These are phyloP conservation scores for Diuraphis noxia DNA, from an alignment of 1,140 invertebrate genomes.

Conservation along the genomic window DNA sequence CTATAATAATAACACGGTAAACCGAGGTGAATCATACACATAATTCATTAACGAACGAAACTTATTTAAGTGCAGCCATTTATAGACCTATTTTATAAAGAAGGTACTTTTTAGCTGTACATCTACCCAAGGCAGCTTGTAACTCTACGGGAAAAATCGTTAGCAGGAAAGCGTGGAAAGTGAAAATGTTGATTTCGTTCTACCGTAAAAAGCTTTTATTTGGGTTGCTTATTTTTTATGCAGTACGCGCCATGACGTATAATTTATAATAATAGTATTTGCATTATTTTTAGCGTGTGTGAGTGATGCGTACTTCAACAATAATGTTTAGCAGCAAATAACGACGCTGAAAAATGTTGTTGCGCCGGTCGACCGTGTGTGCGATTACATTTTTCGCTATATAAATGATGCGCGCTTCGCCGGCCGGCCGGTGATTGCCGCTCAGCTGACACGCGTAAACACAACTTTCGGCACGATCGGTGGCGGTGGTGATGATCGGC, in stretches of 20 bases:
- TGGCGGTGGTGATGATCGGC: not conserved
- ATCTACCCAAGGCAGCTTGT: no score
- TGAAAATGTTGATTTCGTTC: not conserved
- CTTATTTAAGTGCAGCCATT: no score
- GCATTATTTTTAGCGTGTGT: not conserved
- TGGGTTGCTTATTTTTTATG: not conserved
- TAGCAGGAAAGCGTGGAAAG: not conserved
- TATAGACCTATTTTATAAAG: no score
- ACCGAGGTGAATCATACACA: no score
- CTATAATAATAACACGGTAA: not conserved
- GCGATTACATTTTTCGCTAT: not conserved
- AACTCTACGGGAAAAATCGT: not conserved
- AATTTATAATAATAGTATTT: not conserved
- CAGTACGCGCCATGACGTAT: not conserved
- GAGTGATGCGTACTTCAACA: not conserved
- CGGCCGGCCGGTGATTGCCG: conserved; percentile 14
- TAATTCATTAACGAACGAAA: not conserved
- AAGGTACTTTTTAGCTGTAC: no score
- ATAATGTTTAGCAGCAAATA: not conserved
- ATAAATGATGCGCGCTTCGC: not conserved
- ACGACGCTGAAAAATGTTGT: not conserved
- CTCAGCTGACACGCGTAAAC: conserved; percentile 52
- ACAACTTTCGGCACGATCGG: conserved; percentile 32
- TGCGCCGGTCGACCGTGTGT: not conserved
- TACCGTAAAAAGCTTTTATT: not conserved